phyloP scores from a whole-genome alignment of 2,113 vertebrate species.

The Myotis lucifugus region DNA sequence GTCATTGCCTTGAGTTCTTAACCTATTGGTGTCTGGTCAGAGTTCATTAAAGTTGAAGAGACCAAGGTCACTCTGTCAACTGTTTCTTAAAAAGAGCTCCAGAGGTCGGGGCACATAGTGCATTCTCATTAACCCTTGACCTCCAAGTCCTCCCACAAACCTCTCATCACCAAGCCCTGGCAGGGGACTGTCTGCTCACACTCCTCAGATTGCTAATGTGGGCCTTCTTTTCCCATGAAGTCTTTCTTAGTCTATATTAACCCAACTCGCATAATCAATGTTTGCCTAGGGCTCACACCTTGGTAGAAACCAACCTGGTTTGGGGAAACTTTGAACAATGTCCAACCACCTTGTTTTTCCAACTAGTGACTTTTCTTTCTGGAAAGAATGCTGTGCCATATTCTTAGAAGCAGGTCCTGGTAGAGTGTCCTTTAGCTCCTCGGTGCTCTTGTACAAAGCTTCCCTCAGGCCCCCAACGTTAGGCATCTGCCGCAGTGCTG shows the following conservation, averaged over 20 bases:
- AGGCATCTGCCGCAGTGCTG: not conserved
- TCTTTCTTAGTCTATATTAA: not conserved
- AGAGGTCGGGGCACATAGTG: rapidly evolving
- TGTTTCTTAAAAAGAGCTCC: not conserved
- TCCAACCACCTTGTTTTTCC: not conserved
- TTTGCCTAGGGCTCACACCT: not conserved
- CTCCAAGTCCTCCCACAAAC: rapidly evolving
- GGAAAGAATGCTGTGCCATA: not conserved
- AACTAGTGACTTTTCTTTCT: not conserved
- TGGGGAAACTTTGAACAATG: not conserved
- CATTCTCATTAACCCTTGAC: not conserved
- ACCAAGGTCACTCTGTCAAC: not conserved
- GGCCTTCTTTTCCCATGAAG: not conserved
- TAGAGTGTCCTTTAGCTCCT: not conserved
- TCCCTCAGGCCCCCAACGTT: not conserved
- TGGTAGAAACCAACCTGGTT: not conserved
- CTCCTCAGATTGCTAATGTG: not conserved
- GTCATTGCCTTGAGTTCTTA: not conserved
- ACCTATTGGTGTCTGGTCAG: not conserved
- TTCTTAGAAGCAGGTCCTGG: not conserved
- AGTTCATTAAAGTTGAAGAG: not conserved
- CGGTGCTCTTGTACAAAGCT: not conserved
- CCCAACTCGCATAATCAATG: not conserved
- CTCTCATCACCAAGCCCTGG: not conserved
- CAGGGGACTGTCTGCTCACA: not conserved